Evolutionary conservation across 35 echinoderm and acorn worm genomes (phyloP), one percentile per base, ranked within the genome.

Genomic region (Amphiura filiformis): DNA sequence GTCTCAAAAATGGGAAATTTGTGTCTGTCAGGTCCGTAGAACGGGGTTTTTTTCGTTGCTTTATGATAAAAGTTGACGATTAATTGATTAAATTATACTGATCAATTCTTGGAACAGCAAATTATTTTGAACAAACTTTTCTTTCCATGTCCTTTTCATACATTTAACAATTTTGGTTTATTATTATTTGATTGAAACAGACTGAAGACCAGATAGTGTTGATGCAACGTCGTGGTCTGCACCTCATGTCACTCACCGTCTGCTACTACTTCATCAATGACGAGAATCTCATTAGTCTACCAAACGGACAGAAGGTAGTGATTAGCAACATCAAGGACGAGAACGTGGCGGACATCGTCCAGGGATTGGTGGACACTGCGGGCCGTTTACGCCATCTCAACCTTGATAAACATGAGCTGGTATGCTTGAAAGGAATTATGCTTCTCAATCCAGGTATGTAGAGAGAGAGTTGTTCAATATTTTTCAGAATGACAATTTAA

Each of bases 391-490:
- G 78, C 31, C 37, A 38, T 0, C 17, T 78, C n/a, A 83, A 88
- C 22, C 87, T 81, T 37, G 70, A 89, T 31, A 44, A 64, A 56
- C 32, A 81, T 30, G 36, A 81, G 41, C 82, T 83, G 42, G 88
- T 82, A n/a, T 88, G 32, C 57, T 47, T 93, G 23, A 93, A 93
- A 41, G 80, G 88, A 23, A 82, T 93, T 1, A 37, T 93, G 9
- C 86, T 93, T 31, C 86, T 93, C 13, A 88, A 88, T 76, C 65
- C 91, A 93, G 91, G 91, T 93, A 35, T 38, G 90, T 52, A n/a
- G n/a, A n/a, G n/a, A n/a, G n/a, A n/a, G n/a, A 33, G 13, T 31
- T 28, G 12, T 22, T 37, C 31, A 28, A 36, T 13, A 80, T 80
- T 35, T 80, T 34, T 34, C 36, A 30, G 23, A 36, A 80, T 34